Evolutionary conservation across 2,113 vertebrate genomes (phyloP).

Genomic region (Istiophorus platypterus): DNA sequence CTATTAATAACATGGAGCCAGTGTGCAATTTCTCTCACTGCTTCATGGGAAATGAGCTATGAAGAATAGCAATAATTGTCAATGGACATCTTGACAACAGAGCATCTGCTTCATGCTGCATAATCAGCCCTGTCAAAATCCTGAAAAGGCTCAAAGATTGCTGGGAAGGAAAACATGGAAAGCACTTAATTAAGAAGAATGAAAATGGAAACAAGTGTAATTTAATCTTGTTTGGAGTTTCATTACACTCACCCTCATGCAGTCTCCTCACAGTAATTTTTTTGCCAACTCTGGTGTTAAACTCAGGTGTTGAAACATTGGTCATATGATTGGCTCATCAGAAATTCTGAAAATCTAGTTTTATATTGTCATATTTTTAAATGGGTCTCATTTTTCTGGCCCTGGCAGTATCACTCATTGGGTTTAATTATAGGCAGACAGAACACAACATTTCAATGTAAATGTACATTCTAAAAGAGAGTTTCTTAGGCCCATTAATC

Average conservation of each 20-base stretch:
- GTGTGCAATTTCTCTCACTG: slow-evolving; percentile 71
- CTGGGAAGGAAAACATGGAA: slow-evolving; percentile 63
- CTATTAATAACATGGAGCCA: slow-evolving; percentile 80
- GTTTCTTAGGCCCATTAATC: background rate
- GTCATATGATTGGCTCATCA: slow-evolving; percentile 24
- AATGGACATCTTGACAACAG: slow-evolving; percentile 90
- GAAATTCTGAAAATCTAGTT: slow-evolving; percentile 4
- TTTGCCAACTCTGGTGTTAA: slow-evolving; percentile 30
- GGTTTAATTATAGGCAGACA: background rate
- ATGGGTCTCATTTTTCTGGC: background rate
- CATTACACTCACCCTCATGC: slow-evolving; percentile 43
- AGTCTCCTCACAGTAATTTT: slow-evolving; percentile 20
- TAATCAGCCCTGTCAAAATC: slow-evolving; percentile 89
- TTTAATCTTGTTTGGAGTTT: slow-evolving; percentile 63
- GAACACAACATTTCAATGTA: background rate
- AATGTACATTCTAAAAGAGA: background rate
- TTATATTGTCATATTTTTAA: slow-evolving; percentile 9
- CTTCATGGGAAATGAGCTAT: slow-evolving; percentile 89
- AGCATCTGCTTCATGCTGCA: slow-evolving; percentile 92
- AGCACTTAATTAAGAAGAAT: slow-evolving; percentile 64
- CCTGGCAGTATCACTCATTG: background rate
- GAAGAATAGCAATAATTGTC: slow-evolving; percentile 90
- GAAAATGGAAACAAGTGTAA: slow-evolving; percentile 54
- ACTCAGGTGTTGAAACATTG: slow-evolving; percentile 11
- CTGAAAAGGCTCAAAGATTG: slow-evolving; percentile 65